phyloP scores from a whole-genome alignment of 1,140 invertebrate species.

The Bombus confusus region DNA sequence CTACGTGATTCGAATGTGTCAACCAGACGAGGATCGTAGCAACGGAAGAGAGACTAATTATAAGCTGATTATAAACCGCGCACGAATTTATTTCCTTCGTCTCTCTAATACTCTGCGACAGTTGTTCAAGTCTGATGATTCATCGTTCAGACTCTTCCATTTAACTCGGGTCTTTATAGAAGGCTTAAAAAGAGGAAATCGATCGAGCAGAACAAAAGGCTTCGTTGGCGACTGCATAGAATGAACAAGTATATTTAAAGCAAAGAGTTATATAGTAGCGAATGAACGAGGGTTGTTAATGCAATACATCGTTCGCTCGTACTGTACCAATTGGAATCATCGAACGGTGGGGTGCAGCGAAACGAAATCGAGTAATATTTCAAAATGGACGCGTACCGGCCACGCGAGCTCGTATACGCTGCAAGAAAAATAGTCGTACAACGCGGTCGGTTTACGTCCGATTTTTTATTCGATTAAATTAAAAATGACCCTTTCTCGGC shows the following conservation, averaged over 20 bases:
- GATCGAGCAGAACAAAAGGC: neutral
- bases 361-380: neutral
- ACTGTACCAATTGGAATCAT: neutral
- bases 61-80: slow-evolving; percentile 59
- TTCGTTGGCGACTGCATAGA: neutral
- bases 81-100: slow-evolving; percentile 42
- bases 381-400: neutral
- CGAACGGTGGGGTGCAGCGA: too few relatives aligned
- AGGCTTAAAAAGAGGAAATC: neutral
- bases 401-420: neutral
- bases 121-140: slow-evolving; percentile 27
- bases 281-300: neutral
- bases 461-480: slow-evolving; percentile 34
- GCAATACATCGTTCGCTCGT: neutral
- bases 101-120: slow-evolving; percentile 20
- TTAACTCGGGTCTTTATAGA: neutral
- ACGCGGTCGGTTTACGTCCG: neutral
- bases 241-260: neutral
- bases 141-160: neutral
- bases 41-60: slow-evolving; percentile 50
- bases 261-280: neutral
- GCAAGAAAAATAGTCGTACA: slow-evolving; percentile 13
- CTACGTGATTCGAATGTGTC: slow-evolving; percentile 72
- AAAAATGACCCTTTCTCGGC: slow-evolving; percentile 16
- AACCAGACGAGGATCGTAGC: neutral